Evolutionary conservation across 2,113 vertebrate species (phyloP).

Genomic region (Cichladusa arquata): DNA sequence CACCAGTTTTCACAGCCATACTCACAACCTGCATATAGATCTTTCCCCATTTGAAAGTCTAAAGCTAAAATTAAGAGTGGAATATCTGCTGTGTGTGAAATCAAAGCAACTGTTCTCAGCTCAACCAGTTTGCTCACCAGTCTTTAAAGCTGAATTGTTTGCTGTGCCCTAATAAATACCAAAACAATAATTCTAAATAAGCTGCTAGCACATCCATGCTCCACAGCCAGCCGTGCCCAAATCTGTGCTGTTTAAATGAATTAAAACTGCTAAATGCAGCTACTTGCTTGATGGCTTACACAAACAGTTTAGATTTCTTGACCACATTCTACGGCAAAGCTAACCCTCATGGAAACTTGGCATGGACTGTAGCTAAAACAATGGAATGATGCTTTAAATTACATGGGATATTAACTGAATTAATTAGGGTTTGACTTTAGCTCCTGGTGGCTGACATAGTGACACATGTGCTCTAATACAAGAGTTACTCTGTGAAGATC

Average conservation of each 20-base stretch:
- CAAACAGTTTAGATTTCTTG: conserved; percentile 31
- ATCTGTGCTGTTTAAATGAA: not conserved
- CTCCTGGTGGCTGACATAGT: not conserved
- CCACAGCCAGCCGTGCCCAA: not conserved
- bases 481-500: not conserved
- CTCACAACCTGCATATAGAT: not conserved
- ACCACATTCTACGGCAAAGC: conserved; percentile 1
- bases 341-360: not conserved
- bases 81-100: not conserved
- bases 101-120: not conserved
- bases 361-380: not conserved
- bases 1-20: not conserved
- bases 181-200: conserved; percentile 13
- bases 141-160: not conserved
- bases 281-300: conserved; percentile 16
- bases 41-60: not conserved
- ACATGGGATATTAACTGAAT: not conserved
- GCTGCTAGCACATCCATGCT: not conserved
- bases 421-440: not conserved
- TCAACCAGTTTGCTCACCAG: not conserved
- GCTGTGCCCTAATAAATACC: not conserved
- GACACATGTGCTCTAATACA: not conserved
- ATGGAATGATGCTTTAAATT: not conserved
- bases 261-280: not conserved
- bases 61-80: conserved; percentile 18